Evolutionary conservation across 2,113 vertebrate species (phyloP).

Genomic region (Poeciliopsis retropinna): DNA sequence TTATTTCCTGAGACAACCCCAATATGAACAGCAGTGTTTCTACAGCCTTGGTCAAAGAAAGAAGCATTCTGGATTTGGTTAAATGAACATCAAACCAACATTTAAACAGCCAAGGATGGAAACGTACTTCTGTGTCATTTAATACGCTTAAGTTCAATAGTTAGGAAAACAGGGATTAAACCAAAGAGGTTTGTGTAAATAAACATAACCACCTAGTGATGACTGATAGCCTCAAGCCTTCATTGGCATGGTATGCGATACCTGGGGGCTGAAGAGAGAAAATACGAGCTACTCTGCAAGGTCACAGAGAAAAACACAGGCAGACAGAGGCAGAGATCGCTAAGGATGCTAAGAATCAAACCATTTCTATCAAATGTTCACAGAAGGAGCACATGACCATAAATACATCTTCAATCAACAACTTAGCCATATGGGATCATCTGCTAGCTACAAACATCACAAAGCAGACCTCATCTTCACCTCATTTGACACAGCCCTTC

Average conservation of each 20-base stretch:
- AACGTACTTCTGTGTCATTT: conserved; percentile 55
- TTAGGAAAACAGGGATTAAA: conserved; percentile 69
- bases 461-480: conserved; percentile 17
- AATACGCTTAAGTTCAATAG: conserved; percentile 59
- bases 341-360: conserved; percentile 24
- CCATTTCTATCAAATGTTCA: conserved; percentile 15
- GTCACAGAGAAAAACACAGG: conserved; percentile 57
- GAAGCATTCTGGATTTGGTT: conserved; percentile 26
- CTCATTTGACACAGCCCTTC: conserved; percentile 8
- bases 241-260: background rate
- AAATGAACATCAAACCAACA: conserved; percentile 35
- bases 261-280: conserved; percentile 54
- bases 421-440: conserved; percentile 15
- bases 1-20: too few relatives aligned
- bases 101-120: conserved; percentile 25
- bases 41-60: background rate
- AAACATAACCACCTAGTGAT: conserved; percentile 66
- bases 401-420: background rate
- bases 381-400: background rate
- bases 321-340: conserved; percentile 31
- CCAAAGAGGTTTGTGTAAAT: conserved; percentile 68
- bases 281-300: conserved; percentile 55
- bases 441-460: conserved; percentile 9
- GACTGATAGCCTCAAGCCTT: conserved; percentile 66
- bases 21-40: background rate